phyloP scores from a whole-genome alignment of 1,140 invertebrate species.

The Trissolcus basalis region DNA sequence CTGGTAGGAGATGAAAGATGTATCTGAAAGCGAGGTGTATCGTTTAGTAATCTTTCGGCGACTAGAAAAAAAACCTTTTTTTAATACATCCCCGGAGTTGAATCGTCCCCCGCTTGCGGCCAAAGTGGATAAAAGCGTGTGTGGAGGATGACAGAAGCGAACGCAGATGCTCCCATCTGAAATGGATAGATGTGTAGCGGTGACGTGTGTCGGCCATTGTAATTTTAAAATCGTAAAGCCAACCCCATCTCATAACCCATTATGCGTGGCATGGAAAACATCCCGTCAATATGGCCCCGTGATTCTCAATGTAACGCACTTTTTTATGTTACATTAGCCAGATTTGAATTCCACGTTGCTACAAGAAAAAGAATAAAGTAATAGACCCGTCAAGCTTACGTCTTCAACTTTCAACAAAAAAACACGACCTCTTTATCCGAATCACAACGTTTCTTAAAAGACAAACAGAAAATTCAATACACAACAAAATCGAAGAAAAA shows the following conservation, averaged over 20 bases:
- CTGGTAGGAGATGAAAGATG: neutral
- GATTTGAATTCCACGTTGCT: conserved; percentile 21
- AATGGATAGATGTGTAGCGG: conserved; percentile 64
- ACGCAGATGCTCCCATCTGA: conserved; percentile 69
- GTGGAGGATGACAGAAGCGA: conserved; percentile 57
- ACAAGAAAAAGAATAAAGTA: conserved; percentile 9
- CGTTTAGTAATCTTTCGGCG: conserved; percentile 10
- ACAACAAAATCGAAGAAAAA: too few relatives aligned
- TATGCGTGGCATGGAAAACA: conserved; percentile 44
- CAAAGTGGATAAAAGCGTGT: conserved; percentile 61
- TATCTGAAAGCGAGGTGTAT: conserved; percentile 4
- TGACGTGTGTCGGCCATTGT: conserved; percentile 72
- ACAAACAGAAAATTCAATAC: too few relatives aligned
- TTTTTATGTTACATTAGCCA: conserved; percentile 40
- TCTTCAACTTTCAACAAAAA: neutral
- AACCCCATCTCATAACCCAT: conserved; percentile 56
- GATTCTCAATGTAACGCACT: conserved; percentile 36
- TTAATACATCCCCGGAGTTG: conserved; percentile 35
- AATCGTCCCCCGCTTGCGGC: conserved; percentile 47
- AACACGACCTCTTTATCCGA: neutral
- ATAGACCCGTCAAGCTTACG: conserved; percentile 27
- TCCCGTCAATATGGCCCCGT: conserved; percentile 56
- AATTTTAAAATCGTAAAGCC: conserved; percentile 70
- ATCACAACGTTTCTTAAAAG: neutral
- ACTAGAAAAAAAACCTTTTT: conserved; percentile 28